phyloP scores from a whole-genome alignment of 2,113 vertebrate genomes.

The Megaleporinus macrocephalus region DNA sequence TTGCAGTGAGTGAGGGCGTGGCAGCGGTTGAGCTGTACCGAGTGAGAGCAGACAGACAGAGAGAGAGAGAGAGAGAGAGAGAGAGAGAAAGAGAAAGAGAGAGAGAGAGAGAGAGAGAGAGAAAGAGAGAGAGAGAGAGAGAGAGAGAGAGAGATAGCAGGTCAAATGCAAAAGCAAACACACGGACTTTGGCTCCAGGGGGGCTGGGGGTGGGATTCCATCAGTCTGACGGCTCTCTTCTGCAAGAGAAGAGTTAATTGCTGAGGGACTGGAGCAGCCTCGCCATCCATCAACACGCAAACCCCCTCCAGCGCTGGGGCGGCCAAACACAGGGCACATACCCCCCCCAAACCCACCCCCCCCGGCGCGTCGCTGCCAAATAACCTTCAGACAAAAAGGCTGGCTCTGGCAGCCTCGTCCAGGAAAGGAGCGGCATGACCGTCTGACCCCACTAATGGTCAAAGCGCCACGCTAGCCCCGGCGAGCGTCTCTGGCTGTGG shows the following conservation, averaged over 20 bases:
- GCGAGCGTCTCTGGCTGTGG: too few species aligned
- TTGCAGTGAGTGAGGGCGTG: not conserved
- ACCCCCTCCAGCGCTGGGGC: not conserved
- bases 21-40: not conserved
- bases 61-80: too few species aligned
- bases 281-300: not conserved
- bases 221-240: constrained; percentile 73
- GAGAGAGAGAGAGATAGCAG: constrained; percentile 26
- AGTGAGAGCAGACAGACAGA: constrained; percentile 7
- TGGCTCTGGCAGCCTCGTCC: not conserved
- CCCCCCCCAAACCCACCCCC: too few species aligned
- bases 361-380: not conserved
- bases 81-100: too few species aligned
- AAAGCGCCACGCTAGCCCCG: not conserved
- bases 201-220: constrained; percentile 67
- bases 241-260: constrained; percentile 78
- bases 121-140: too few species aligned
- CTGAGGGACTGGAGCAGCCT: not conserved
- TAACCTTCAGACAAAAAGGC: not conserved
- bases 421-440: not conserved
- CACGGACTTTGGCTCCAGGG: constrained; percentile 67
- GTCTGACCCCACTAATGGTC: not conserved
- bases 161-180: constrained; percentile 72
- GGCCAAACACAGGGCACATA: not conserved
- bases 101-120: too few species aligned